Conservation (phyloP, 1,140 invertebrate species). For the Battus philenor region DNA sequence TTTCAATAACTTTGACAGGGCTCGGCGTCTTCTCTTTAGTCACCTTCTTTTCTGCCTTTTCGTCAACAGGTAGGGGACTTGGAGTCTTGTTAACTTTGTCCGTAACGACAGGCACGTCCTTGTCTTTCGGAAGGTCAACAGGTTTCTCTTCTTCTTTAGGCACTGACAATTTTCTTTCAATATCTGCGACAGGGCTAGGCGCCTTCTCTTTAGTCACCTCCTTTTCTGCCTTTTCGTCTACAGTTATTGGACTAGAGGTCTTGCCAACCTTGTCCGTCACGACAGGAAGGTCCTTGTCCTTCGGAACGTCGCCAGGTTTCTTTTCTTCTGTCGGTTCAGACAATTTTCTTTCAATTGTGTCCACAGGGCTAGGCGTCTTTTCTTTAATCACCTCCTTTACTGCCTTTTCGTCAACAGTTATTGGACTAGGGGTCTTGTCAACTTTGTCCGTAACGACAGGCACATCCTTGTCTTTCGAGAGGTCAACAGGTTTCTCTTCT, state of each 20-base stretch:
- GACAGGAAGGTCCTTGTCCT: not conserved
- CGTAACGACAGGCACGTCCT: not conserved
- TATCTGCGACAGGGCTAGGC: conserved; percentile 5
- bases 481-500: not conserved
- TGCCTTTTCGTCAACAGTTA: not conserved
- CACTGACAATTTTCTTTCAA: not conserved
- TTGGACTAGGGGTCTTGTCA: not conserved
- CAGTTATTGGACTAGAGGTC: not conserved
- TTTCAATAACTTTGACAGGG: no score
- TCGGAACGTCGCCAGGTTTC: not conserved
- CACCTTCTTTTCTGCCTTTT: no score
- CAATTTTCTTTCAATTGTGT: not conserved
- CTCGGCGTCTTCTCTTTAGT: no score
- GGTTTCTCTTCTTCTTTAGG: not conserved
- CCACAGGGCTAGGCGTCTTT: conserved; percentile 12
- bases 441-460: not conserved
- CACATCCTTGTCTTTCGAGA: not conserved
- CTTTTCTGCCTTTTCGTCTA: not conserved
- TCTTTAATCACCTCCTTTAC: conserved; percentile 2
- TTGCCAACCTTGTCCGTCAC: not conserved
- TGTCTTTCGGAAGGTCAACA: not conserved
- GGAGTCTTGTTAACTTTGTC: not conserved
- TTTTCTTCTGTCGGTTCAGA: not conserved
- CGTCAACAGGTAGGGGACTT: conserved; percentile 2
- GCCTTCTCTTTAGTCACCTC: conserved; percentile 12